A percentile compares a stretch with the other conserved stretches of the same genome.
Conservation (phyloP, 2,888 invertebrate species). For the Drosophila bunnanda region DNA sequence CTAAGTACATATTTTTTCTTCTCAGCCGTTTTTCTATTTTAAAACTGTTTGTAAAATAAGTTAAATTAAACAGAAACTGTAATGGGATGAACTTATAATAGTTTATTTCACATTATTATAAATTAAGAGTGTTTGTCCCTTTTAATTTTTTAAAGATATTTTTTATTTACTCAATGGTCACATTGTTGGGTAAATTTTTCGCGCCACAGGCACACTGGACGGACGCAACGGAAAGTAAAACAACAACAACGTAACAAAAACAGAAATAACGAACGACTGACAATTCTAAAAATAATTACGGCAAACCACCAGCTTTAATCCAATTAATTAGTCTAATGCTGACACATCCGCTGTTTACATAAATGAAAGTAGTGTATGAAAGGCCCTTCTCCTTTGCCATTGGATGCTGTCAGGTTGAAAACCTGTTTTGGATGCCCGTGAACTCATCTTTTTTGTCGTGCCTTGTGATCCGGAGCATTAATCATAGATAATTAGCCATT, state of each 20-base stretch:
- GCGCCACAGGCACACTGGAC: conserved; percentile 8
- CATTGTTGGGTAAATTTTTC: not conserved
- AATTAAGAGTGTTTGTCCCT: too few relatives aligned
- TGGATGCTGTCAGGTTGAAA: conserved; percentile 36
- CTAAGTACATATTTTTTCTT: not conserved
- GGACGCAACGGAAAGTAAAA: conserved; percentile 3
- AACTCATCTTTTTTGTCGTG: conserved; percentile 27
- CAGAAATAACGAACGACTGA: conserved; percentile 21
- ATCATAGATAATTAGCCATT: conserved; percentile 41
- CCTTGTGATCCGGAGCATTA: conserved; percentile 53
- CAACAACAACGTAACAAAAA: conserved; percentile 10
- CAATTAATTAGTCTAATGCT: conserved; percentile 45
- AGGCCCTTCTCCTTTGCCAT: not conserved
- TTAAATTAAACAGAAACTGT: not conserved
- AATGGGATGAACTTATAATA: too few relatives aligned
- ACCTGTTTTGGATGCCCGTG: conserved; percentile 46
- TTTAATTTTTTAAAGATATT: not conserved
- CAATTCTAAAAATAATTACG: conserved; percentile 56
- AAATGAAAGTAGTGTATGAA: conserved; percentile 9
- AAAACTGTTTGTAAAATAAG: not conserved
- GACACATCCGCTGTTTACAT: not conserved
- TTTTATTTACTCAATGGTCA: not conserved
- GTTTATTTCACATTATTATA: not conserved
- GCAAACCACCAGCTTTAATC: conserved; percentile 35
- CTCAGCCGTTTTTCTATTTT: not conserved